Base-by-base conservation (phyloP, 2,888 invertebrate genomes). In the Panorpa germanica region DNA sequence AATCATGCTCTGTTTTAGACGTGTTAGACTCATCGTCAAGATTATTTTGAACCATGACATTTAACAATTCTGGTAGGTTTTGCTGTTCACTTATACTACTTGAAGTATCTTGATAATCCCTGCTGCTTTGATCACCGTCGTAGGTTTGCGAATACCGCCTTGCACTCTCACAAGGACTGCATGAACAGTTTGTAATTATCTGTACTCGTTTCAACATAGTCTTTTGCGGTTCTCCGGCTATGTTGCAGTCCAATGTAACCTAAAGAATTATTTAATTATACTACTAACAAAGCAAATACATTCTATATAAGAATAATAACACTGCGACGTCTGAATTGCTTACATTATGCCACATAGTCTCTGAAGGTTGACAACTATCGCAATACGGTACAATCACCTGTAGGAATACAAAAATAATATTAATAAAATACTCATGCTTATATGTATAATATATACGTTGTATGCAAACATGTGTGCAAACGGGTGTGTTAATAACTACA, bases 311-410 rank as follows among this genome's bases (percentile, higher is more conserved):
- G 22, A 31, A 10, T 20, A 24, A 29, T 24, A 31, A 32, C 8
- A 29, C 17, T 17, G 5, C 22, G 11, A 9, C 7, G 20, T 25
- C 15, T 19, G 10, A 10, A 12, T 6, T 7, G 44, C 56, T 50
- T 49, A 70, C 71, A 43, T 69, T 68, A 41, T 66, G 69, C 63
- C 71, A 72, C 37, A 63, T 56, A 19, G 65, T 65, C 35, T 62
- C 60, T 2, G 63, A 56, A 2, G 72, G 71, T 44, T 71, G 70
- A 41, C 72, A 73, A 35, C 71, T 70, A 47, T 73, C 73, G 45
- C 73, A 73, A 43, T 73, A 73, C 3, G 72, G 70, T 21, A 61
- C 56, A 32, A 63, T 61, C 3, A 61, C 52, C 42, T 43, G n/a
- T n/a, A n/a, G n/a, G n/a, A n/a, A n/a, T n/a, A n/a, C n/a, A n/a